Percentiles rank a stretch among this genome's conserved stretches.
Conservation (phyloP, 2,797 vertebrate species). For the Lates japonicus region DNA sequence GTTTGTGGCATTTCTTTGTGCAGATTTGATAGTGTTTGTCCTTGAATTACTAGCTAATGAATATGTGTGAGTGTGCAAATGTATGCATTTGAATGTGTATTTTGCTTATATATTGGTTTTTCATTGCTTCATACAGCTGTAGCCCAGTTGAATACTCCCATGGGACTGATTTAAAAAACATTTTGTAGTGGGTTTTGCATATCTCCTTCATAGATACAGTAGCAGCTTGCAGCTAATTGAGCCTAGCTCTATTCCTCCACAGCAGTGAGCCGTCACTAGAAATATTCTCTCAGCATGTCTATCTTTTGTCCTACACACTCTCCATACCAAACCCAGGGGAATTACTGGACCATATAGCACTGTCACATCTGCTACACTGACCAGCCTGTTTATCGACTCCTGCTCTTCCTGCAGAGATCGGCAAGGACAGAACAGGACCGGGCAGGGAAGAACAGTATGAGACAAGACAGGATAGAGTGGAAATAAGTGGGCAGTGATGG, state of each 20-base stretch:
- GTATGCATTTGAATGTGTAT: conserved; percentile 14
- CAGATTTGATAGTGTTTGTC: conserved; percentile 11
- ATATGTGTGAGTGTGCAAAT: background rate
- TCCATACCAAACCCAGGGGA: conserved; percentile 58
- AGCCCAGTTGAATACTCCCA: conserved; percentile 53
- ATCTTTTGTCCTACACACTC: conserved; percentile 54
- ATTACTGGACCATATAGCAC: conserved; percentile 55
- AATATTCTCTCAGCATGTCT: conserved; percentile 52
- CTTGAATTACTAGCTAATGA: conserved; percentile 30
- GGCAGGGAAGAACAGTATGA: conserved; percentile 35
- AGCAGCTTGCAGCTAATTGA: conserved; percentile 45
- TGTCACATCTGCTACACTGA: conserved; percentile 66
- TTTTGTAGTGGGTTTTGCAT: conserved; percentile 64
- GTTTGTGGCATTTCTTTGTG: background rate
- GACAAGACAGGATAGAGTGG: conserved; percentile 27
- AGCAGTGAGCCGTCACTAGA: conserved; percentile 59
- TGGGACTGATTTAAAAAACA: conserved; percentile 63
- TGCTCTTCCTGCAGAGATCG: conserved; percentile 35
- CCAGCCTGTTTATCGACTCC: conserved; percentile 63
- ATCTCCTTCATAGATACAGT: conserved; percentile 49
- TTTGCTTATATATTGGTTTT: conserved; percentile 39
- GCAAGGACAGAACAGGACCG: conserved; percentile 40
- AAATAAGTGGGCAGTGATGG: conserved; percentile 35
- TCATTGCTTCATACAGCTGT: conserved; percentile 34
- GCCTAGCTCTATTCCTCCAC: conserved; percentile 36